A percentile compares a stretch with the other conserved stretches of the same genome.
Conservation (phyloP, 2,888 invertebrate genomes). For the Clostera curtula region DNA sequence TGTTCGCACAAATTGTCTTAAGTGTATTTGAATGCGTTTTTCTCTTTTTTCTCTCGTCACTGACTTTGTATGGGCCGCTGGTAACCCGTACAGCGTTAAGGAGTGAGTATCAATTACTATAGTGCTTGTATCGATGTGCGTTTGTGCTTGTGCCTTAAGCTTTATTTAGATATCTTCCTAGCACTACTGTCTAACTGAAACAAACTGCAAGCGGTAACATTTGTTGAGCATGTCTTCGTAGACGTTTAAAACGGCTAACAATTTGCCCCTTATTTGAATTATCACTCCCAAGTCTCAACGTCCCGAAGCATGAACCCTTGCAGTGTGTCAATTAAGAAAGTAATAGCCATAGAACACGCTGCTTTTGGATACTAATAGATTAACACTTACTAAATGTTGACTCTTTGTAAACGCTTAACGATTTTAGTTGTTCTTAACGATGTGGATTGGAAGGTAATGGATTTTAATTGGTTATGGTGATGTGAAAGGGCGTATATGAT, state of each 20-base stretch:
- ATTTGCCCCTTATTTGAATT: slow-evolving; percentile 35
- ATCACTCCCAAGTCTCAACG: slow-evolving; percentile 45
- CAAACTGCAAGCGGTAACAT: slow-evolving; percentile 69
- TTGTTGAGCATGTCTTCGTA: slow-evolving; percentile 51
- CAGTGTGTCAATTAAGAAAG: slow-evolving; percentile 53
- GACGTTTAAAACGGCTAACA: slow-evolving; percentile 29
- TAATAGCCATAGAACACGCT: slow-evolving; percentile 54
- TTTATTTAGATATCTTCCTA: slow-evolving; percentile 64
- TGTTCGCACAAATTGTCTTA: slow-evolving; percentile 75
- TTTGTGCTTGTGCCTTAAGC: slow-evolving; percentile 73
- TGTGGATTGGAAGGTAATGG: slow-evolving; percentile 74
- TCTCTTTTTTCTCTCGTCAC: slow-evolving; percentile 77
- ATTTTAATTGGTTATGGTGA: slow-evolving; percentile 71
- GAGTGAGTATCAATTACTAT: slow-evolving; percentile 81
- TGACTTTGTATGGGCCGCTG: slow-evolving; percentile 82
- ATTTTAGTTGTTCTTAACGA: slow-evolving; percentile 69
- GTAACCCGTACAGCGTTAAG: slow-evolving; percentile 79
- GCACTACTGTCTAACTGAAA: slow-evolving; percentile 45
- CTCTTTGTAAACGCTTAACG: slow-evolving; percentile 69
- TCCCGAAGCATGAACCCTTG: slow-evolving; percentile 64
- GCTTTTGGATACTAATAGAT: slow-evolving; percentile 59
- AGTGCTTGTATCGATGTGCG: slow-evolving; percentile 73
- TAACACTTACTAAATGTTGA: slow-evolving; percentile 64
- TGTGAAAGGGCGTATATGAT: slow-evolving; percentile 68
- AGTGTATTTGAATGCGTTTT: slow-evolving; percentile 77